A percentile compares a stretch with the other conserved stretches of the same genome.
Conservation (phyloP, 1,140 invertebrate species). For the Stegodyphus mimosarum region DNA sequence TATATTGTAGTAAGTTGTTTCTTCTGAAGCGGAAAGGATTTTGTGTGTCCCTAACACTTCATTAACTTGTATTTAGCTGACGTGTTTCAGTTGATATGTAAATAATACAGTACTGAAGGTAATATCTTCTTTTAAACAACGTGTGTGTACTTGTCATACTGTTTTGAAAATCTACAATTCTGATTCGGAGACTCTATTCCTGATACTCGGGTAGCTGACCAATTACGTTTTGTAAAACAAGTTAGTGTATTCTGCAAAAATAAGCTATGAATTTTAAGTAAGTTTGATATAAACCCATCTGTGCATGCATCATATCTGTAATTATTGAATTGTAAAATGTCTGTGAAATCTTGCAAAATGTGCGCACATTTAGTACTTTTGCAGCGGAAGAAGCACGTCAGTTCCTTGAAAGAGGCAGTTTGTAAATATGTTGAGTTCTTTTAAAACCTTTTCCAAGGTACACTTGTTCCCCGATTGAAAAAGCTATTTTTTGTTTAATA, state of each 20-base stretch:
- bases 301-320: background rate
- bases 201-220: background rate
- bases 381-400: too few relatives aligned
- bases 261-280: background rate
- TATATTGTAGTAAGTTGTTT: slow-evolving; percentile 3
- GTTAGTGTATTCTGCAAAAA: background rate
- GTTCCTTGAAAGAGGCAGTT: too few relatives aligned
- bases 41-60: background rate
- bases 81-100: background rate
- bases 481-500: too few relatives aligned
- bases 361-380: too few relatives aligned
- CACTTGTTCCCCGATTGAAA: too few relatives aligned
- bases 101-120: background rate
- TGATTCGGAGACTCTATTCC: background rate
- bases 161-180: background rate
- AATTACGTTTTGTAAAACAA: background rate
- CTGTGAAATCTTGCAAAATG: too few relatives aligned
- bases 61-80: background rate
- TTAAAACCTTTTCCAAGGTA: too few relatives aligned
- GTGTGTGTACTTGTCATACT: too few relatives aligned
- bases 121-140: background rate
- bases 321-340: too few relatives aligned
- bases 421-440: too few relatives aligned
- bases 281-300: background rate
- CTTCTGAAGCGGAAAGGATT: background rate